These are phyloP conservation scores for Panagrolaimus sp. DNA, from an alignment of 1,140 invertebrate genomes.

Conservation along the genomic window DNA sequence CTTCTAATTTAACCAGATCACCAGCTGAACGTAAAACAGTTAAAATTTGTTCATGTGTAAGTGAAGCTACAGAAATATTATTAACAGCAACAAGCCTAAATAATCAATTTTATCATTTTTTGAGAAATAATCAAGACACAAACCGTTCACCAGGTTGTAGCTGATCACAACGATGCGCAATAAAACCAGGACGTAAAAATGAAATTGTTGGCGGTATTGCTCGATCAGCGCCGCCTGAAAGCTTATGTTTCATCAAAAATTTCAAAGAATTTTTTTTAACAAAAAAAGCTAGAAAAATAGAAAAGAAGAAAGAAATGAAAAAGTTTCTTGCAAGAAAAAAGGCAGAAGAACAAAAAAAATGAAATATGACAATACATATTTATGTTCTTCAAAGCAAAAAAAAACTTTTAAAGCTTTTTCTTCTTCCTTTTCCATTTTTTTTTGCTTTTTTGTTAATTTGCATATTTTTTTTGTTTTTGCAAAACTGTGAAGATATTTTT, in stretches of 20 bases:
- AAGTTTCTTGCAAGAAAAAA: constrained; percentile 4
- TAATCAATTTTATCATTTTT: constrained; percentile 64
- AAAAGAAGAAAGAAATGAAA: constrained; percentile 11
- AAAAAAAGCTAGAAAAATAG: constrained; percentile 1
- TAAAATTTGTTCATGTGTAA: constrained; percentile 73
- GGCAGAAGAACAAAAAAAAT: background rate
- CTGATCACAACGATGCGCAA: constrained; percentile 60
- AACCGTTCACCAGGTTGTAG: constrained; percentile 67
- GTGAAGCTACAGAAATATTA: constrained; percentile 70
- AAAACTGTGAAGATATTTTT: too few species aligned
- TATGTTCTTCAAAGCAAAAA: background rate
- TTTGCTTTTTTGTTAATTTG: too few species aligned
- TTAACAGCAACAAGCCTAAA: constrained; percentile 74
- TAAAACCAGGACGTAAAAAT: constrained; percentile 64
- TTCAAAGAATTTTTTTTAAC: constrained; percentile 14
- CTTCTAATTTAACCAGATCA: constrained; percentile 70
- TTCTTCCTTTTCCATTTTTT: too few species aligned
- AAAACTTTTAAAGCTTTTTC: background rate
- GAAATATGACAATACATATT: constrained; percentile 3
- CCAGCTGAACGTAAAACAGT: constrained; percentile 71
- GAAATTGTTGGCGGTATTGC: constrained; percentile 63
- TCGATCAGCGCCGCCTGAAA: constrained; percentile 64
- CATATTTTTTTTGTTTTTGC: too few species aligned
- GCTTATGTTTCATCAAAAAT: constrained; percentile 24
- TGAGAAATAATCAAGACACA: background rate